Conservation (phyloP, 2,113 vertebrate species). For the Kryptolebias marmoratus region DNA sequence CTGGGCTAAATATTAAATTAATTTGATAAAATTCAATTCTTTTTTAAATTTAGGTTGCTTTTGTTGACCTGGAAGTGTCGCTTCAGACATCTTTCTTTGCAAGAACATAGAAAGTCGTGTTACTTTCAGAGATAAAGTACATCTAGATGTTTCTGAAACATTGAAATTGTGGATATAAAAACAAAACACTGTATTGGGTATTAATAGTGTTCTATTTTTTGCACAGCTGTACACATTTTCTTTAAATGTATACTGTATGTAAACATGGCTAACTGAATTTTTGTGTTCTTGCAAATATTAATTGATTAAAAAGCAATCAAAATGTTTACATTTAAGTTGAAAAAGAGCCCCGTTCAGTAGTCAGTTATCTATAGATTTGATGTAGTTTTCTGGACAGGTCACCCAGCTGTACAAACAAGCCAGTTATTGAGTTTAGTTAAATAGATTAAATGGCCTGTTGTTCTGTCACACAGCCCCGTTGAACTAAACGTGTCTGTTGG, state of each 20-base stretch:
- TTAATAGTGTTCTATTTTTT: neutral
- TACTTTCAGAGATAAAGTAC: no score
- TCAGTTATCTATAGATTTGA: neutral
- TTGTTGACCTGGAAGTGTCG: neutral
- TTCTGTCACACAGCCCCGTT: constrained; percentile 6
- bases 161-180: neutral
- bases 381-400: neutral
- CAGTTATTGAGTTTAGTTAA: constrained; percentile 29
- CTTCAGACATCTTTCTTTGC: no score
- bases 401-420: neutral
- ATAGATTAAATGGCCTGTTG: constrained; percentile 35
- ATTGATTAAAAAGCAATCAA: neutral
- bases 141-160: no score
- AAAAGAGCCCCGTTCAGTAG: neutral
- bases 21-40: no score
- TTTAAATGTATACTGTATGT: constrained; percentile 12
- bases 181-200: neutral
- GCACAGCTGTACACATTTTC: constrained; percentile 6
- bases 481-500: neutral
- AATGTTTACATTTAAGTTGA: neutral
- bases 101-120: no score
- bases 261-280: neutral
- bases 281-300: no score
- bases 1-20: no score
- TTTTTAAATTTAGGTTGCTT: no score